These are phyloP conservation scores for Agrochola lota DNA, from an alignment of 2,888 invertebrate genomes.

Conservation along the genomic window DNA sequence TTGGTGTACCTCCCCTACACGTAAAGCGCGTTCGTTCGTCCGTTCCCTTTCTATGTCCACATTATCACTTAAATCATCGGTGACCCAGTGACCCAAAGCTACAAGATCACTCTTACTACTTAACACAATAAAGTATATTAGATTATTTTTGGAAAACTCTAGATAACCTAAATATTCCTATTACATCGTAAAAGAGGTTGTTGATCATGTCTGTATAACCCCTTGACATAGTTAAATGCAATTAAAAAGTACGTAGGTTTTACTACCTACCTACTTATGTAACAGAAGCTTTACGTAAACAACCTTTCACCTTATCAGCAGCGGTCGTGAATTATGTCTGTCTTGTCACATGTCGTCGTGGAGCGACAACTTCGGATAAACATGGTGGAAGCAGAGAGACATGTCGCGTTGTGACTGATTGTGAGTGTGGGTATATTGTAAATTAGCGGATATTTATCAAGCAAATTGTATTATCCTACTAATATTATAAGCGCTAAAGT, in stretches of 20 bases:
- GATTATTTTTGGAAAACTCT: no score
- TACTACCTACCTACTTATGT: neutral
- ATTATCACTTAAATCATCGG: no score
- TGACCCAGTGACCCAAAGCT: no score
- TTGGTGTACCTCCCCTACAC: no score
- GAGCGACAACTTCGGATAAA: conserved; percentile 50
- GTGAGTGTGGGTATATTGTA: conserved; percentile 13
- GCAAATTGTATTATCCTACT: neutral
- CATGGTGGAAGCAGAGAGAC: conserved; percentile 24
- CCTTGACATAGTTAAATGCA: neutral
- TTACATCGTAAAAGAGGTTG: neutral
- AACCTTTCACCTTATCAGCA: conserved; percentile 48
- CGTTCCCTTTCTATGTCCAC: no score
- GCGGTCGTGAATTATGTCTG: conserved; percentile 51
- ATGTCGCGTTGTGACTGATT: conserved; percentile 33
- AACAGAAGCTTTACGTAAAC: neutral
- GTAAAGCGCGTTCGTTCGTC: no score
- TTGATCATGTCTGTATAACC: neutral
- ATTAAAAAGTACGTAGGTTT: neutral
- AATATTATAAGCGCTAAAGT: no score
- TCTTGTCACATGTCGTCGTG: conserved; percentile 53
- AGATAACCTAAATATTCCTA: neutral
- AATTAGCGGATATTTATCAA: neutral
- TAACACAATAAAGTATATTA: neutral
- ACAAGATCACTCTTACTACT: neutral